Evolutionary conservation across 2,797 vertebrate genomes (phyloP).

Genomic region (Nannoperca obscura): DNA sequence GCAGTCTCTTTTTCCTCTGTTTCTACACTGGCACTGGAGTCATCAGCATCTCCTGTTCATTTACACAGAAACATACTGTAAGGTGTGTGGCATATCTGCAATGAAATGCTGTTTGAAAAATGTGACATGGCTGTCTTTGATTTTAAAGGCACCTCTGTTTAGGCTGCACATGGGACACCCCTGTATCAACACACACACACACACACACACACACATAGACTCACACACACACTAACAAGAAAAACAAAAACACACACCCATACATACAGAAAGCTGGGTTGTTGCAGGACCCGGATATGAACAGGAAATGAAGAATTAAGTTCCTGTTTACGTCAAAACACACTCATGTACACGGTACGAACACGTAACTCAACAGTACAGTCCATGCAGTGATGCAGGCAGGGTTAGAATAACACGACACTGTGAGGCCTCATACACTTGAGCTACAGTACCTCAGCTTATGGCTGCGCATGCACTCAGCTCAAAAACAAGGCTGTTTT

Average conservation of each 20-base stretch:
- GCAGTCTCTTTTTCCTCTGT: slow-evolving; percentile 65
- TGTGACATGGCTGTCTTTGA: slow-evolving; percentile 17
- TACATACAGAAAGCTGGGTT: slow-evolving; percentile 65
- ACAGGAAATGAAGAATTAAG: slow-evolving; percentile 81
- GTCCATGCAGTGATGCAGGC: slow-evolving; percentile 65
- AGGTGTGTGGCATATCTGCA: background rate
- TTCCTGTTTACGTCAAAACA: slow-evolving; percentile 81
- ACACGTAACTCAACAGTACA: slow-evolving; percentile 53
- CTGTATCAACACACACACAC: slow-evolving; percentile 1
- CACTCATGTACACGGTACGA: slow-evolving; percentile 38
- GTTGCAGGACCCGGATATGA: slow-evolving; percentile 67
- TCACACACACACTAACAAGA: slow-evolving; percentile 15
- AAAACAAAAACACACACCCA: slow-evolving; percentile 61
- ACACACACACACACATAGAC: background rate
- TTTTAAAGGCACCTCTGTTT: slow-evolving; percentile 57
- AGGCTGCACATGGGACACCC: background rate
- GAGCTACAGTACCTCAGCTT: slow-evolving; percentile 51
- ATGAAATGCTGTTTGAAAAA: slow-evolving; percentile 21
- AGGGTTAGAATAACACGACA: slow-evolving; percentile 75
- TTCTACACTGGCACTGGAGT: slow-evolving; percentile 66
- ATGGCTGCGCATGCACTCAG: slow-evolving; percentile 26
- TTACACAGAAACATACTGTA: slow-evolving; percentile 10
- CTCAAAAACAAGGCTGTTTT: slow-evolving; percentile 57
- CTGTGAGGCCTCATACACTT: slow-evolving; percentile 54
- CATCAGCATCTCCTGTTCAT: slow-evolving; percentile 69